These are phyloP conservation scores for Drosophila athabasca DNA, from an alignment of 1,140 invertebrate genomes.

Conservation along the genomic window DNA sequence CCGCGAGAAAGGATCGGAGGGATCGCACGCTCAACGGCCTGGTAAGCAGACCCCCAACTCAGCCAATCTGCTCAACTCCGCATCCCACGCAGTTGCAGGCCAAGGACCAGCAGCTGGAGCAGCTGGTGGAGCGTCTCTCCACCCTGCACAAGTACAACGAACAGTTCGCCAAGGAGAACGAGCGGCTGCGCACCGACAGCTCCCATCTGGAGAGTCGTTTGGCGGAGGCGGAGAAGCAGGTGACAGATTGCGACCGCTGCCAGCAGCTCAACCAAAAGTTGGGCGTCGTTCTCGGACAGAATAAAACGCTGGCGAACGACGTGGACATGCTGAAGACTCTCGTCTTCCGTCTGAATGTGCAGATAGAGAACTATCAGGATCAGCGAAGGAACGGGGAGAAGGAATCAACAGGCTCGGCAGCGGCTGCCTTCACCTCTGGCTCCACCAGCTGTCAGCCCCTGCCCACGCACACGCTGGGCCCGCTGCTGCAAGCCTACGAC, in stretches of 20 bases:
- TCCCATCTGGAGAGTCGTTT: conserved; percentile 56
- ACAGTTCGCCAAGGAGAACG: conserved; percentile 76
- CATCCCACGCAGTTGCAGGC: conserved; percentile 60
- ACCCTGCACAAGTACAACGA: conserved; percentile 78
- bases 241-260: conserved; percentile 75
- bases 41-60: conserved; percentile 39
- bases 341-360: conserved; percentile 87
- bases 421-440: conserved; percentile 13
- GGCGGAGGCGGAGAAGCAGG: conserved; percentile 43
- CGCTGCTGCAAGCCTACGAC: conserved; percentile 88
- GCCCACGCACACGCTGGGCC: conserved; percentile 84
- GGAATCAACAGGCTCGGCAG: conserved; percentile 9
- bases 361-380: conserved; percentile 88
- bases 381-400: conserved; percentile 62
- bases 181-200: conserved; percentile 57
- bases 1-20: conserved; percentile 44
- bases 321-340: conserved; percentile 88
- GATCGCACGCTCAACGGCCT: conserved; percentile 63
- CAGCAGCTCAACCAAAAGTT: conserved; percentile 78
- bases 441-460: conserved; percentile 15
- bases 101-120: conserved; percentile 82
- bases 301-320: conserved; percentile 85
- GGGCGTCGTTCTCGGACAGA: conserved; percentile 83
- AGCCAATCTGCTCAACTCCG: too few relatives aligned
- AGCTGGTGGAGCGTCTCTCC: conserved; percentile 69